Evolutionary conservation across 1,140 invertebrate species (phyloP), one percentile per base, ranked within the genome.

Genomic region (Acromyrmex charruanus): DNA sequence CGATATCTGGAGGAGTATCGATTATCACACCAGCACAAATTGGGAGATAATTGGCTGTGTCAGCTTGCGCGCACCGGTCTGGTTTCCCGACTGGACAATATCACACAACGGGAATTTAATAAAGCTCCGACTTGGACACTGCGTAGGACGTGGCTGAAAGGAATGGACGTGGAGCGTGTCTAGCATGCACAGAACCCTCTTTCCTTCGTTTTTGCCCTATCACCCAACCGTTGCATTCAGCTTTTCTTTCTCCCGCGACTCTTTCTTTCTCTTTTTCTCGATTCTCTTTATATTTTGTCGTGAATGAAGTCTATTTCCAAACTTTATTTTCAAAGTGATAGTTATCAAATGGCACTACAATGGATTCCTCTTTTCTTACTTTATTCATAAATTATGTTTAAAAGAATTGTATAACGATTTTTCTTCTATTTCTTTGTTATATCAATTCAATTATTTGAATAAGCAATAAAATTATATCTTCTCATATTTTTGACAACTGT

Each of bases 51-150:
- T 84, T 84, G 80, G 69, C 69, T 84, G 80, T 61, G 69, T 74
- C 80, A 84, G 80, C 80, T 84, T 84, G 80, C 69, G 80, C 25
- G 69, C 55, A 61, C 68, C 80, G 25, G 68, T 51, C 80, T 84
- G 69, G 51, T 74, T 61, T 28, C 58, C 28, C 69, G 31, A 84
- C 85, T 49, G 80, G 87, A 90, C 89, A 87, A 89, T 91, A 87
- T 88, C 84, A 51, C 18, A 39, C 55, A 86, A 91, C 74, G 75
- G 82, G 90, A 91, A 91, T 91, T 91, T 90, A 91, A 91, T 91
- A 91, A 89, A 91, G 85, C 59, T 55, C 39, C 77, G 61, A 55
- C 10, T 31, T 79, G 69, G 53, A 84, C 87, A 72, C 68, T 90
- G 77, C 82, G 74, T 91, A 80, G 58, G 31, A 88, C 63, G 85